Evolutionary conservation across 92 coral and sea anemone species (phyloP), one percentile per base, ranked within the genome.

Genomic region (Virgularia gustaviana): DNA sequence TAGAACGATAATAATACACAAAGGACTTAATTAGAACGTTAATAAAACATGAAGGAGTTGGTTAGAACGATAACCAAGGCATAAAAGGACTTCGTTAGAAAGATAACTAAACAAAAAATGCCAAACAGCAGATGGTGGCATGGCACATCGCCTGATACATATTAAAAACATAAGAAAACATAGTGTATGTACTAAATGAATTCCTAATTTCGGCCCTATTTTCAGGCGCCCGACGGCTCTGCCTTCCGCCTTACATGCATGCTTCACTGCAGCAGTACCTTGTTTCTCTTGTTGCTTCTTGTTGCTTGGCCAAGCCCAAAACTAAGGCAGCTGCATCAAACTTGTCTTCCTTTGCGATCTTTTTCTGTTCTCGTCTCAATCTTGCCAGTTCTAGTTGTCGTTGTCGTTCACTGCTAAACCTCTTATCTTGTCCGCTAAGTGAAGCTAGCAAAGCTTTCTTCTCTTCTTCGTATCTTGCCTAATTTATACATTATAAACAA

Each of bases 291-390:
- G 92, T 67, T 0, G 85, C 88, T 49, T 85, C 89, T 56, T 92
- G 96, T 65, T 79, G 85, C 66, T 89, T 89, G 0, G 98, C 98
- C 60, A 92, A 22, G 28, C 89, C 84, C 72, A 92, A 83, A 76
- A 92, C 84, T 30, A 92, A 68, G 78, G 96, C 96, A 0, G 98
- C 98, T 18, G 98, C 90, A 70, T 92, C 98, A 38, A 92, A 89
- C 71, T 92, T 92, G 65, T 89, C 94, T 62, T 92, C 90, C 24
- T 76, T 77, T 37, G 90, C 85, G 27, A 92, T 83, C 43, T 79
- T 77, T 42, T 90, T 88, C 65, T 92, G 96, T 71, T 85, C 96
- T 28, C 98, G 87, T 49, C 94, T 74, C 23, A 92, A 83, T 63
- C 88, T 92, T 2, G 96, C 98, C n/a, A 92, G 89, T 54, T 89